Conservation (phyloP, 35 echinoderm and acorn worm species). For the Nesometra sesokonis region DNA sequence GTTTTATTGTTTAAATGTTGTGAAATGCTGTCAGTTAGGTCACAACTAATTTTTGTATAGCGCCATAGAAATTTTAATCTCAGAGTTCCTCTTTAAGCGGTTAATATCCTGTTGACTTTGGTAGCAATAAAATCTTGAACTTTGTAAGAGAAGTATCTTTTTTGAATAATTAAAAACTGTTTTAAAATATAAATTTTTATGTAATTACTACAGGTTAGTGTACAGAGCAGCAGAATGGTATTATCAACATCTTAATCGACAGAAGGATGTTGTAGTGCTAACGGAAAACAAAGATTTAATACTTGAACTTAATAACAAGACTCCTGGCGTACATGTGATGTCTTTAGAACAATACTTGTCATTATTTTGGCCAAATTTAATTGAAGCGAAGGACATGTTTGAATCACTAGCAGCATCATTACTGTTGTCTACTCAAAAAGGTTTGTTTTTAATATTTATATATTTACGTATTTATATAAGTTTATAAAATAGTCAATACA, state of each 20-base stretch:
- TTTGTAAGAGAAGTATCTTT: too few species aligned
- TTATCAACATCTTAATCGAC: conserved; percentile 50
- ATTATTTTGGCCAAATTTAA: conserved; percentile 75
- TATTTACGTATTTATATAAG: too few species aligned
- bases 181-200: too few species aligned
- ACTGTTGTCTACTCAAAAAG: conserved; percentile 2
- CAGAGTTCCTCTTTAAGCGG: too few species aligned
- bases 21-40: too few species aligned
- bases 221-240: conserved; percentile 80
- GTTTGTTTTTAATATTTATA: background rate
- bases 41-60: background rate
- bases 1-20: too few species aligned
- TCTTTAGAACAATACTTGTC: conserved; percentile 47
- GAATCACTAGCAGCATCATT: conserved; percentile 68
- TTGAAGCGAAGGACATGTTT: conserved; percentile 65
- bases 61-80: too few species aligned
- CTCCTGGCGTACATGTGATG: conserved; percentile 50
- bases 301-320: conserved; percentile 13
- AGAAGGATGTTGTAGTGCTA: conserved; percentile 61
- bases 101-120: too few species aligned
- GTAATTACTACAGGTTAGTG: conserved; percentile 42
- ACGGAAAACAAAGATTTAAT: conserved; percentile 53
- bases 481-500: background rate
- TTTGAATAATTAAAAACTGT: too few species aligned
- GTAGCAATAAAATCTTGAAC: background rate